Conservation (phyloP, 2,888 invertebrate species). For the Cataglyphis rosenhaueri region DNA sequence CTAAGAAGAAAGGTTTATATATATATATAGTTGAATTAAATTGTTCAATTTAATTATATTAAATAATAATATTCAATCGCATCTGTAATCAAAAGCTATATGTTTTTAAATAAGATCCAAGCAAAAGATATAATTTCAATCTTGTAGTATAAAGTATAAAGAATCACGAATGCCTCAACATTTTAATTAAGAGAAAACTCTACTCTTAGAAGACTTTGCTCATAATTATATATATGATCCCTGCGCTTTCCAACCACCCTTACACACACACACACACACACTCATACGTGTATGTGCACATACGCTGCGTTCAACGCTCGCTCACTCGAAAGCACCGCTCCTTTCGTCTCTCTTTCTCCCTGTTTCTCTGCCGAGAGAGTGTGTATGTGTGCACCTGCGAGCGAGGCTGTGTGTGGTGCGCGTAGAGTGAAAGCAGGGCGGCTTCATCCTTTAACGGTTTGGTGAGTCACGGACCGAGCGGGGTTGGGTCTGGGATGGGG, state of each 20-base stretch:
- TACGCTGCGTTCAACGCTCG: slow-evolving; percentile 57
- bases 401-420: slow-evolving; percentile 54
- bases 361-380: background rate
- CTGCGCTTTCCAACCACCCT: slow-evolving; percentile 12
- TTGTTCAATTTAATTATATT: no score
- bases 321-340: slow-evolving; percentile 51
- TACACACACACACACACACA: background rate
- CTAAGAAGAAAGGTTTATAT: background rate
- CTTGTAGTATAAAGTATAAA: background rate
- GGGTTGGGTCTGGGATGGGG: slow-evolving; percentile 71
- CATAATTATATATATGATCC: slow-evolving; percentile 14
- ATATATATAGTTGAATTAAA: no score
- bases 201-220: background rate
- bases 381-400: slow-evolving; percentile 44
- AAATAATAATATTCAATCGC: background rate
- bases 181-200: slow-evolving; percentile 13
- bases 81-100: background rate
- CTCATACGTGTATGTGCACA: background rate
- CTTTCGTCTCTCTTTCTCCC: slow-evolving; percentile 23
- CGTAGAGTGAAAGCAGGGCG: slow-evolving; percentile 78
- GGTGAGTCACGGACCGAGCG: slow-evolving; percentile 83
- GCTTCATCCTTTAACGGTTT: slow-evolving; percentile 84
- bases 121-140: background rate
- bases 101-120: background rate
- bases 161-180: background rate